Evolutionary conservation across 30 jellyfish, hydroid and myxozoan genomes (phyloP), one percentile per base, ranked within the genome.

Genomic region (Pseudorhiza aurosa): DNA sequence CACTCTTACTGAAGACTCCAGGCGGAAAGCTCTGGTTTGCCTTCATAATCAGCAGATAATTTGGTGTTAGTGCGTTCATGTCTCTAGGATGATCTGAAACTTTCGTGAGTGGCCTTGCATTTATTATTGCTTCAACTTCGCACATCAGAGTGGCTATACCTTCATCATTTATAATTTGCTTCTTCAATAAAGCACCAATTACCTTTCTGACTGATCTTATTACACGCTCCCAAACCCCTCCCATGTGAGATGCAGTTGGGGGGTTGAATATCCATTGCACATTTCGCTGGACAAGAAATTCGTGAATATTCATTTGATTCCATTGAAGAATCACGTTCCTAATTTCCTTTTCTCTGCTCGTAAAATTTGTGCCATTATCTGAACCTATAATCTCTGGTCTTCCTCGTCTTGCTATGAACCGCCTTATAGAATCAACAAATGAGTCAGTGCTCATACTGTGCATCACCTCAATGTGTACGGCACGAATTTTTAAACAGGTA

Each of bases 201-300:
- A 57, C 36, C 58, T 51, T 75, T 58, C 91, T 63, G 15, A 75
- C 56, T 17, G 82, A 30, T 22, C 91, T 68, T 1, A 85, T 85
- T n/a, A 63, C 36, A 8, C 91, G 82, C 45, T 85, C 96, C 90
- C 87, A 85, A 0, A 75, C 91, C 12, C 96, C 96, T 11, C 85
- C 96, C 81, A 70, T 60, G 39, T 85, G 91, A 0, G 71, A 45
- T 2, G 91, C 81, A 8, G 32, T 33, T 27, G 96, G 96, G 8
- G 96, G 96, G 55, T 75, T 62, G 58, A 74, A 74, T 0, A 17
- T 31, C 96, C 96, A 85, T 1, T 42, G 42, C 37, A 70, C 46
- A 9, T 68, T 49, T 18, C 45, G 81, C 19, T 78, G 82, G 19
- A 45, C 72, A 12, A 78, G 68, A 47, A 19, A 40, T 26, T 59